These are phyloP conservation scores for Epirrhoe tristata DNA, from an alignment of 2,888 invertebrate species.

Conservation along the genomic window DNA sequence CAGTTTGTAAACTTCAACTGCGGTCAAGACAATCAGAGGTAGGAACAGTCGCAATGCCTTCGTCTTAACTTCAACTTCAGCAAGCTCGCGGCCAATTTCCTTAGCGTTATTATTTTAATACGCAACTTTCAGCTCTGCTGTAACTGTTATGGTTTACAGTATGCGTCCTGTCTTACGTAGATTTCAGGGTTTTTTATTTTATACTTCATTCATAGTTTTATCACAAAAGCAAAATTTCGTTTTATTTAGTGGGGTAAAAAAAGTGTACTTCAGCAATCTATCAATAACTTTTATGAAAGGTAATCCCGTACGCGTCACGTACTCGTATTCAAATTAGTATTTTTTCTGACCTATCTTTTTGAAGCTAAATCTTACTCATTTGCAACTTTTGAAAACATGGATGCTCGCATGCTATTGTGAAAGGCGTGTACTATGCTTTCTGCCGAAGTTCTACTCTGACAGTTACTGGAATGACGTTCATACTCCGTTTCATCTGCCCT, in stretches of 20 bases:
- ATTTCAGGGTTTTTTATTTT: no score
- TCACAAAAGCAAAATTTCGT: no score
- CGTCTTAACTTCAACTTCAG: slow-evolving; percentile 70
- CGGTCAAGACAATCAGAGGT: slow-evolving; percentile 39
- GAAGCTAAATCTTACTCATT: neutral
- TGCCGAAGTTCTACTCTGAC: slow-evolving; percentile 68
- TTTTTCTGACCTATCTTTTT: no score
- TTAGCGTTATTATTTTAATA: slow-evolving; percentile 55
- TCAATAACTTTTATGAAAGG: no score
- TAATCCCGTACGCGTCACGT: no score
- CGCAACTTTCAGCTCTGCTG: slow-evolving; percentile 43
- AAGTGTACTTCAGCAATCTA: no score
- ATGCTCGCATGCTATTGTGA: neutral
- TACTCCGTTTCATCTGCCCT: slow-evolving; percentile 22
- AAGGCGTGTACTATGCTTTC: slow-evolving; percentile 66
- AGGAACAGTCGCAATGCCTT: slow-evolving; percentile 43
- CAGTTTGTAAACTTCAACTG: slow-evolving; percentile 27
- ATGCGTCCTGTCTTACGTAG: slow-evolving; percentile 7
- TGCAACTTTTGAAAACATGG: neutral
- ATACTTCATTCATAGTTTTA: no score
- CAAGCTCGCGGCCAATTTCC: slow-evolving; percentile 76
- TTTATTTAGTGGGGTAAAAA: no score
- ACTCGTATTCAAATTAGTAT: no score
- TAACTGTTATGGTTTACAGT: slow-evolving; percentile 49
- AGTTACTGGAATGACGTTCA: slow-evolving; percentile 64